Percentiles rank a stretch among this genome's conserved stretches.
Evolutionary conservation across 2,113 vertebrate genomes (phyloP).

Genomic region (Marmota flaviventris): DNA sequence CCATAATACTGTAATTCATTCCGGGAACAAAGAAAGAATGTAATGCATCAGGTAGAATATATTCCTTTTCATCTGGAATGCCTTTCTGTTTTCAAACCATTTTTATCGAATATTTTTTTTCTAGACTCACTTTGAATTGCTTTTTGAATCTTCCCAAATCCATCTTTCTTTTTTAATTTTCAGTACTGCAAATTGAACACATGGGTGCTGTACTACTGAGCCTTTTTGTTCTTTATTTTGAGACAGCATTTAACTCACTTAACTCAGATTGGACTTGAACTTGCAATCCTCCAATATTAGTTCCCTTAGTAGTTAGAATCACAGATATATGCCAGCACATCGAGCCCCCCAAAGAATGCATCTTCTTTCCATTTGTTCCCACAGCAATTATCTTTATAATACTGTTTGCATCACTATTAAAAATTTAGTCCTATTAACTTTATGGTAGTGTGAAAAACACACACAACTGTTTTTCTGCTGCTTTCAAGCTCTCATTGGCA

Average conservation of each 20-base stretch:
- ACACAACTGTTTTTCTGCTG: not conserved
- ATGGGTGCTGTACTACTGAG: not conserved
- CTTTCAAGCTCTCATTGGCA: not conserved
- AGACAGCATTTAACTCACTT: not conserved
- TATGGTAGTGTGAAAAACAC: not conserved
- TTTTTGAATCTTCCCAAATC: not conserved
- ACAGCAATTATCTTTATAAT: not conserved
- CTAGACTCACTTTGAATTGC: not conserved
- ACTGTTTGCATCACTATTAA: not conserved
- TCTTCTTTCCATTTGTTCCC: not conserved
- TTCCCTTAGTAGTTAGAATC: not conserved
- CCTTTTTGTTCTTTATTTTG: not conserved
- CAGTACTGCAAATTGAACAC: not conserved
- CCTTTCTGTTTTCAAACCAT: not conserved
- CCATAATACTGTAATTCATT: not conserved
- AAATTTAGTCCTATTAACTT: not conserved
- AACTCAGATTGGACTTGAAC: not conserved
- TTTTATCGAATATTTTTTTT: constrained; percentile 12
- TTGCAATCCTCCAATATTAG: not conserved
- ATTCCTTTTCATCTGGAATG: constrained; percentile 3
- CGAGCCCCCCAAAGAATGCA: not conserved
- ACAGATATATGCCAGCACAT: not conserved
- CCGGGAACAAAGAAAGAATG: constrained; percentile 4
- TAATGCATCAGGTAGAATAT: not conserved
- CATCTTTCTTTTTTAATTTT: not conserved